A percentile compares a stretch with the other conserved stretches of the same genome.
Conservation (phyloP, 2,797 vertebrate genomes). For the Crenichthys baileyi region DNA sequence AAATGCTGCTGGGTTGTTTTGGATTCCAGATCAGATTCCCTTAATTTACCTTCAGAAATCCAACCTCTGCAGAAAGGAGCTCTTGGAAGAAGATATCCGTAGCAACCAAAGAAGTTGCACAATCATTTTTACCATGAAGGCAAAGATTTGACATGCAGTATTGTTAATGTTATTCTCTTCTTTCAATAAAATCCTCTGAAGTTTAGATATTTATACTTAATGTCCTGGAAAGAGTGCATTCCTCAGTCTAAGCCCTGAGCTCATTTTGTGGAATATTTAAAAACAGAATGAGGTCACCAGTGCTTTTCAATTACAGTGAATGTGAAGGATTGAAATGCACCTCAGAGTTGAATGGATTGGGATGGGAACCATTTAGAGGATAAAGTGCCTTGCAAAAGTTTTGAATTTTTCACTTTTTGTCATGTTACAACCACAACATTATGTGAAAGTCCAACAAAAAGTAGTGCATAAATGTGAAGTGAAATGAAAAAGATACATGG, state of each 20-base stretch:
- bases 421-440: no score
- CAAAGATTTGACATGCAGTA: constrained; percentile 16
- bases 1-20: constrained; percentile 6
- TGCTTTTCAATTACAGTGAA: constrained; percentile 66
- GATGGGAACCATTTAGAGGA: constrained; percentile 14
- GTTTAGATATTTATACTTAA: constrained; percentile 9
- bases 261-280: constrained; percentile 62
- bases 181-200: constrained; percentile 29
- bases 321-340: constrained; percentile 48
- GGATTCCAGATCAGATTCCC: constrained; percentile 20
- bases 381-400: neutral
- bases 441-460: no score
- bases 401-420: neutral
- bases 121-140: constrained; percentile 20
- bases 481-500: no score
- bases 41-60: constrained; percentile 14
- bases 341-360: constrained; percentile 18
- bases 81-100: neutral
- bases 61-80: neutral
- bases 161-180: constrained; percentile 20
- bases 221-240: constrained; percentile 57
- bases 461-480: no score
- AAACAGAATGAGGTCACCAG: constrained; percentile 64
- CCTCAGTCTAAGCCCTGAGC: constrained; percentile 59
- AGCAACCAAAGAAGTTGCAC: constrained; percentile 4